A percentile compares a stretch with the other conserved stretches of the same genome.
These are phyloP conservation scores for Amblyjoppa fuscipennis DNA, from an alignment of 2,888 invertebrate species.

Conservation along the genomic window DNA sequence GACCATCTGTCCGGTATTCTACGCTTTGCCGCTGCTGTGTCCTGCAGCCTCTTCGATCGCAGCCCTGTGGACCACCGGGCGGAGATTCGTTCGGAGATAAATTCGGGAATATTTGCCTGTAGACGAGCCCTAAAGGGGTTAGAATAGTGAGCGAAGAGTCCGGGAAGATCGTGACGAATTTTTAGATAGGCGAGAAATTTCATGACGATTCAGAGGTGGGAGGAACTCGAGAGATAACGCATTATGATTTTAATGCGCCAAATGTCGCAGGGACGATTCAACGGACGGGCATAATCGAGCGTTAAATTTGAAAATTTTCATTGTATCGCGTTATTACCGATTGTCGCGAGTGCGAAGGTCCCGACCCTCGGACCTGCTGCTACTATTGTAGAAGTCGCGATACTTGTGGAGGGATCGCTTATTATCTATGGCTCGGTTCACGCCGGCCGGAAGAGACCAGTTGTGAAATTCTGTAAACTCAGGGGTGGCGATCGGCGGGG, in stretches of 20 bases:
- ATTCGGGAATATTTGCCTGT: constrained; percentile 53
- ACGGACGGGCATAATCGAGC: constrained; percentile 81
- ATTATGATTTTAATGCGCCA: constrained; percentile 82
- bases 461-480: not conserved
- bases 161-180: constrained; percentile 45
- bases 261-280: constrained; percentile 76
- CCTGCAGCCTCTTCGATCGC: constrained; percentile 46
- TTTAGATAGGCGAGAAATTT: constrained; percentile 10
- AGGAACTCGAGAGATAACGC: constrained; percentile 65
- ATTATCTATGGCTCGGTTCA: constrained; percentile 74
- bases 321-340: constrained; percentile 71
- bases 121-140: constrained; percentile 13
- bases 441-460: constrained; percentile 35
- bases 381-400: constrained; percentile 6
- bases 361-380: constrained; percentile 59
- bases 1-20: constrained; percentile 80
- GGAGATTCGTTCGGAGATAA: constrained; percentile 65
- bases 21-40: constrained; percentile 9
- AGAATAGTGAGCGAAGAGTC: not conserved
- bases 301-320: constrained; percentile 84
- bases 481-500: too few species aligned
- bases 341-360: constrained; percentile 53
- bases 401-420: constrained; percentile 43
- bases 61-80: not conserved
- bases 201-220: constrained; percentile 59